Conservation (phyloP, 2,797 vertebrate species). For the Microctenopoma stevenorrisi region DNA sequence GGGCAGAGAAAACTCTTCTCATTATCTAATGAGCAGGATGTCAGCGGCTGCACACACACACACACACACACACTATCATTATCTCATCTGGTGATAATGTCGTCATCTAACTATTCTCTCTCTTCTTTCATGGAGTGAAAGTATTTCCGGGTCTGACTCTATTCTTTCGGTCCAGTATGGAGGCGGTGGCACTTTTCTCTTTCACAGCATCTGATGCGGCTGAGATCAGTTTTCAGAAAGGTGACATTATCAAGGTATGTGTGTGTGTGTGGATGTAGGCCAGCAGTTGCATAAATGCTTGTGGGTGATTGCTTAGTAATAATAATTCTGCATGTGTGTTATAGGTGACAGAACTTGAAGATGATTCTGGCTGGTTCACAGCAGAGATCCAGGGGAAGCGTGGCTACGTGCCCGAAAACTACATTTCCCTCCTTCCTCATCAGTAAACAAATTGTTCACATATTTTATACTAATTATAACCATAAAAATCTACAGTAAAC, state of each 20-base stretch:
- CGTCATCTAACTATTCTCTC: conserved; percentile 40
- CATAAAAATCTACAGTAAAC: neutral
- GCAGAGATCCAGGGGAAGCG: conserved; percentile 88
- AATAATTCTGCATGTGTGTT: conserved; percentile 44
- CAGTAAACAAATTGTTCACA: conserved; percentile 78
- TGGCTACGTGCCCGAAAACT: conserved; percentile 91
- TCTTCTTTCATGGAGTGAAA: conserved; percentile 58
- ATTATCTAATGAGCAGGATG: conserved; percentile 77
- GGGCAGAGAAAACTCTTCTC: conserved; percentile 65
- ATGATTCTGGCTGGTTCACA: conserved; percentile 92
- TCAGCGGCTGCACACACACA: conserved; percentile 39
- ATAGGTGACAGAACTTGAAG: conserved; percentile 94
- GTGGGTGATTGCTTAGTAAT: neutral
- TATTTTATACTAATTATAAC: neutral
- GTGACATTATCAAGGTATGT: conserved; percentile 89
- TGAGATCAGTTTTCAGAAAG: conserved; percentile 89
- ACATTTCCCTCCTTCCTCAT: conserved; percentile 90
- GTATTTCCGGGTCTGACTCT: conserved; percentile 1
- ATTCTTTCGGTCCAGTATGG: conserved; percentile 79
- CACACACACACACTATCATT: conserved; percentile 36
- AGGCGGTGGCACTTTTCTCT: conserved; percentile 90
- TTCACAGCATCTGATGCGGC: conserved; percentile 87
- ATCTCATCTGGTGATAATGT: conserved; percentile 45
- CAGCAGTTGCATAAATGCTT: neutral
- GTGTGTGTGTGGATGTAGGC: neutral